Percentiles rank a stretch among this genome's conserved stretches.
phyloP scores from a whole-genome alignment of 1,140 invertebrate genomes.

The Drosophila seguyi region DNA sequence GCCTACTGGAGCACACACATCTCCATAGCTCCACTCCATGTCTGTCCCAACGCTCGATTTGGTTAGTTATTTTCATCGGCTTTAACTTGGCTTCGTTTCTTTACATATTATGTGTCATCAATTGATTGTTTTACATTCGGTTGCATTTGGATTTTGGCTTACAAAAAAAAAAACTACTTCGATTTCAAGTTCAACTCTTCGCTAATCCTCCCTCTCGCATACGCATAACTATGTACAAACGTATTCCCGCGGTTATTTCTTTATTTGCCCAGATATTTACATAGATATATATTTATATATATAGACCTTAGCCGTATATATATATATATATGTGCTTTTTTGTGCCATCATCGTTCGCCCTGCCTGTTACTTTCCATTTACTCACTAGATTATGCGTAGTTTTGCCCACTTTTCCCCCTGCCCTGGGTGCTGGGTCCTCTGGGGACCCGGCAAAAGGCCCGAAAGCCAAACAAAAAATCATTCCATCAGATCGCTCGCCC shows the following conservation, averaged over 20 bases:
- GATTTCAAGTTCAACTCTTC: background rate
- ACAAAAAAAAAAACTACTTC: constrained; percentile 22
- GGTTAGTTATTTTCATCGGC: constrained; percentile 18
- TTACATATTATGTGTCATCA: constrained; percentile 75
- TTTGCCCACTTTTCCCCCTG: constrained; percentile 75
- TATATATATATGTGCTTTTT: constrained; percentile 15
- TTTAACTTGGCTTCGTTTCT: constrained; percentile 38
- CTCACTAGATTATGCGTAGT: constrained; percentile 73
- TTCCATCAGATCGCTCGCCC: constrained; percentile 1
- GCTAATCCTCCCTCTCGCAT: constrained; percentile 1
- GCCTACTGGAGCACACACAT: constrained; percentile 8
- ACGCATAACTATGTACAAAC: constrained; percentile 56
- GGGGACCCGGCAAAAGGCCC: constrained; percentile 15
- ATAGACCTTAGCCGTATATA: constrained; percentile 13
- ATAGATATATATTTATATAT: constrained; percentile 29
- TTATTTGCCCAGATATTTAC: constrained; percentile 49
- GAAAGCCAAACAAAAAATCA: constrained; percentile 24
- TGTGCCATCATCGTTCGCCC: constrained; percentile 2
- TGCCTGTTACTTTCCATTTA: constrained; percentile 25
- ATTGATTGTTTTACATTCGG: constrained; percentile 79
- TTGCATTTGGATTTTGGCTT: constrained; percentile 55
- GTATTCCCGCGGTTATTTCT: constrained; percentile 5
- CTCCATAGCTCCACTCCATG: background rate
- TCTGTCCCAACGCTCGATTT: background rate
- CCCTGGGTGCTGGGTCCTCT: background rate